Evolutionary conservation across 2,113 vertebrate species (phyloP).

Genomic region (Tychaedon coryphoeus): DNA sequence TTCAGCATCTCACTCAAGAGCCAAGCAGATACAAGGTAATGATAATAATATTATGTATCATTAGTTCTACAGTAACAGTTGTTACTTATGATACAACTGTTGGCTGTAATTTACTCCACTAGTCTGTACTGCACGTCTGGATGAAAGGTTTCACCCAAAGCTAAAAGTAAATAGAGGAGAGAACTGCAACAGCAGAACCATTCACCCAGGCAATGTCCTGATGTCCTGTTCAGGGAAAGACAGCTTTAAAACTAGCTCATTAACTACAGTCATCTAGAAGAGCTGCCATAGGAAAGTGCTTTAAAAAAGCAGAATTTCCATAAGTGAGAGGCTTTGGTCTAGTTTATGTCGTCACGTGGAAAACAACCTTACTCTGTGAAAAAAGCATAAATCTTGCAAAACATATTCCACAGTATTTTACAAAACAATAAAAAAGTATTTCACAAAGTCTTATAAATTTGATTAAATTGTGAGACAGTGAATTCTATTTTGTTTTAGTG

Average conservation of each 20-base stretch:
- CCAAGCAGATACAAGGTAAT: conserved; percentile 56
- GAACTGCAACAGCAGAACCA: background rate
- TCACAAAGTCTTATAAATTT: background rate
- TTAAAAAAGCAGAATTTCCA: background rate
- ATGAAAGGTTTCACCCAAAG: background rate
- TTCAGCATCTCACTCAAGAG: background rate
- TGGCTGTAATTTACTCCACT: background rate
- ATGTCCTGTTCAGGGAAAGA: background rate
- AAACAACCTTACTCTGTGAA: background rate
- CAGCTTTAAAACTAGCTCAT: background rate
- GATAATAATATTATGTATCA: background rate
- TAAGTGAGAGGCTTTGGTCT: background rate
- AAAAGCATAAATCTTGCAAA: background rate
- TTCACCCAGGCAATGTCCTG: background rate
- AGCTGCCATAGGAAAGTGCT: background rate
- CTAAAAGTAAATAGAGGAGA: background rate
- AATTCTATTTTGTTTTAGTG: background rate
- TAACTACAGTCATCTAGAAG: background rate
- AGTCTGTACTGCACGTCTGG: background rate
- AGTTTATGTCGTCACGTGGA: background rate
- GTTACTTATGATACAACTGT: background rate
- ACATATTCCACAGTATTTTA: background rate
- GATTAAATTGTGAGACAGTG: background rate
- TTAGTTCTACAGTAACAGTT: background rate
- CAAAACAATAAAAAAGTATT: background rate